Conservation (phyloP, 2,888 invertebrate species). For the Acanthosepion esculentum region DNA sequence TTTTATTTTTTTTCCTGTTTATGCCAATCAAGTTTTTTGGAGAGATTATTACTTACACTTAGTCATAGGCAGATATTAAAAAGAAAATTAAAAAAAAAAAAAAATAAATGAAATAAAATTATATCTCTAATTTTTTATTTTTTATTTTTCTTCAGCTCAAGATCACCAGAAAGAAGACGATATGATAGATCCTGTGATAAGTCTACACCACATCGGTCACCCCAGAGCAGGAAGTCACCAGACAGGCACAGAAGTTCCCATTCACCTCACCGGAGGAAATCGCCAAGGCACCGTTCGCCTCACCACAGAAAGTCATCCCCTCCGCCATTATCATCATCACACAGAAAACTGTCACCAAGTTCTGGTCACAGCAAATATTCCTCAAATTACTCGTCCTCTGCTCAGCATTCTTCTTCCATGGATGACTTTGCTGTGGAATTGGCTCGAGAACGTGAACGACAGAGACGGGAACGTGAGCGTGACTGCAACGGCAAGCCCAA, state of each 20-base stretch:
- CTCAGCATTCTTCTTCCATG: constrained; percentile 1
- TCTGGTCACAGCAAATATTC: constrained; percentile 47
- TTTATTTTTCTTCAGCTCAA: background rate
- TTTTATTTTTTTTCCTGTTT: too few species aligned
- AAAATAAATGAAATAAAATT: too few species aligned
- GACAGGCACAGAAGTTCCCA: constrained; percentile 49
- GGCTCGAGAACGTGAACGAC: constrained; percentile 64
- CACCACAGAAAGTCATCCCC: background rate
- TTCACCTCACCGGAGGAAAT: constrained; percentile 49
- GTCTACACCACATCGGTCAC: constrained; percentile 51
- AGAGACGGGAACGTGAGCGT: constrained; percentile 60
- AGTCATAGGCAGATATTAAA: too few species aligned
- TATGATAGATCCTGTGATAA: constrained; percentile 52
- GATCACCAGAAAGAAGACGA: constrained; percentile 51
- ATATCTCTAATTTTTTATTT: background rate
- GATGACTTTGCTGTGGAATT: constrained; percentile 65
- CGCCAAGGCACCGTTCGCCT: constrained; percentile 10
- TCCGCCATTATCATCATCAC: constrained; percentile 50
- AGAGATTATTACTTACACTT: too few species aligned
- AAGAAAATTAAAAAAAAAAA: too few species aligned
- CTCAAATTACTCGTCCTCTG: background rate
- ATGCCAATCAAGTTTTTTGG: too few species aligned
- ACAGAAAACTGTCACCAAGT: constrained; percentile 51
- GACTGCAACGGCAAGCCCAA: constrained; percentile 43
- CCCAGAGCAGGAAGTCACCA: constrained; percentile 52